Percentiles rank a stretch among this genome's conserved stretches.
phyloP scores from a whole-genome alignment of 2,797 vertebrate species.

The Sitta carolinensis region DNA sequence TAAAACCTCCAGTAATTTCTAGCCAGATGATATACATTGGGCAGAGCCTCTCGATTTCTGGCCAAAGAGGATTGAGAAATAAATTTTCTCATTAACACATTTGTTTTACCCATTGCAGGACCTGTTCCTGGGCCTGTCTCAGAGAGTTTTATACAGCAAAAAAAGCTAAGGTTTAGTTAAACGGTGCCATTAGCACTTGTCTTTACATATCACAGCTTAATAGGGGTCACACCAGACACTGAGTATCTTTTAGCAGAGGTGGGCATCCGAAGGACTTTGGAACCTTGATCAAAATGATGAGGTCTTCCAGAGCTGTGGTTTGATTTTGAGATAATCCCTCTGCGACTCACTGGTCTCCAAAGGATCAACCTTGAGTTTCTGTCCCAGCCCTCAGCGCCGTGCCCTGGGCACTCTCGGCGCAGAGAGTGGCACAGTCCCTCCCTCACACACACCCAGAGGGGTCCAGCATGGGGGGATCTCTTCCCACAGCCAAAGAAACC shows the following conservation, averaged over 20 bases:
- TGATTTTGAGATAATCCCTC: neutral
- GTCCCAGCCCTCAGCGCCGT: neutral
- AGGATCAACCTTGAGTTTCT: neutral
- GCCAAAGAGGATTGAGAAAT: neutral
- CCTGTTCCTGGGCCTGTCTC: neutral
- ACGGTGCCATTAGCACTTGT: neutral
- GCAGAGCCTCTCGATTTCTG: conserved; percentile 8
- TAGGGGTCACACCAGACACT: neutral
- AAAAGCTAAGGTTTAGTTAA: neutral
- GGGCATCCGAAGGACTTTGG: neutral
- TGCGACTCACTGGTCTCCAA: neutral
- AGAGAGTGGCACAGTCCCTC: neutral
- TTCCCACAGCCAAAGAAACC: neutral
- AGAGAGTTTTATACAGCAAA: neutral
- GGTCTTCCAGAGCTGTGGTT: neutral
- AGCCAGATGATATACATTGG: neutral
- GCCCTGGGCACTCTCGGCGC: accelerated
- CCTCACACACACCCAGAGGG: neutral
- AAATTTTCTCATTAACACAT: neutral
- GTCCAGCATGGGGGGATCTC: accelerated
- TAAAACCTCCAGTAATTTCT: conserved; percentile 45
- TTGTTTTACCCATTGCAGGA: neutral
- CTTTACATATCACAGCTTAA: neutral
- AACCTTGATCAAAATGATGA: neutral
- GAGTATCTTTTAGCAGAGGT: neutral